Conservation (phyloP, 2,888 invertebrate species). For the Mesopsocus fuscifrons region DNA sequence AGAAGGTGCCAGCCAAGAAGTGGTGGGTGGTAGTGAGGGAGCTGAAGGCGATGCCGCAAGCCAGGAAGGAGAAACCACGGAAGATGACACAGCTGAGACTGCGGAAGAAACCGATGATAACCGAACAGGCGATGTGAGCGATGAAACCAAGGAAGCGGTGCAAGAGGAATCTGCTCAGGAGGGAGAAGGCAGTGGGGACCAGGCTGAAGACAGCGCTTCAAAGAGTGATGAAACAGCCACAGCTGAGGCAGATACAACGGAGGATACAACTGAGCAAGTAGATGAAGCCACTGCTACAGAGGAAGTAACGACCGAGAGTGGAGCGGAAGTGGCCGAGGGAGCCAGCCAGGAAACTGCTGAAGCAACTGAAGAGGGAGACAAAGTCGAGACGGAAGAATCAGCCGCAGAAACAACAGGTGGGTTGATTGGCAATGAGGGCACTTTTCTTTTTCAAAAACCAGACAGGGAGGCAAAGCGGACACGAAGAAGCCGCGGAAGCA, state of each 20-base stretch:
- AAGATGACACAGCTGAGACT: too few relatives aligned
- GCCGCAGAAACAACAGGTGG: slow-evolving; percentile 13
- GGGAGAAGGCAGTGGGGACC: slow-evolving; percentile 19
- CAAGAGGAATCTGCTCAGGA: slow-evolving; percentile 17
- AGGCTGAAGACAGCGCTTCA: slow-evolving; percentile 21
- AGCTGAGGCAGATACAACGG: not conserved
- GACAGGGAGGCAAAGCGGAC: slow-evolving; percentile 28
- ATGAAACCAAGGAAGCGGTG: slow-evolving; percentile 18
- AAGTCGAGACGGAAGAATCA: slow-evolving; percentile 15
- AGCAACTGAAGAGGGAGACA: slow-evolving; percentile 13
- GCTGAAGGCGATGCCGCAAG: slow-evolving; percentile 20
- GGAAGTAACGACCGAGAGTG: slow-evolving; percentile 12
- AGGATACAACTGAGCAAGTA: slow-evolving; percentile 14
- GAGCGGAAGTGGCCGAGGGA: slow-evolving; percentile 12
- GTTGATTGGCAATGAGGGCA: too few relatives aligned
- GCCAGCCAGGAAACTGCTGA: slow-evolving; percentile 13
- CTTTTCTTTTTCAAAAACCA: too few relatives aligned
- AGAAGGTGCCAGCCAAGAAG: slow-evolving; percentile 14
- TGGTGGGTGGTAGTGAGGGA: slow-evolving; percentile 16
- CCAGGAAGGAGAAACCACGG: slow-evolving; percentile 18
- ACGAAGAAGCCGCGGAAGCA: too few relatives aligned
- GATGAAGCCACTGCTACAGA: slow-evolving; percentile 15
- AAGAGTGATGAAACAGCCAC: slow-evolving; percentile 17
- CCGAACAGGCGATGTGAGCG: slow-evolving; percentile 18
- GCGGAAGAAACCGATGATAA: slow-evolving; percentile 19